Evolutionary conservation across 2,888 invertebrate genomes (phyloP).

Genomic region (Melieria omissa): DNA sequence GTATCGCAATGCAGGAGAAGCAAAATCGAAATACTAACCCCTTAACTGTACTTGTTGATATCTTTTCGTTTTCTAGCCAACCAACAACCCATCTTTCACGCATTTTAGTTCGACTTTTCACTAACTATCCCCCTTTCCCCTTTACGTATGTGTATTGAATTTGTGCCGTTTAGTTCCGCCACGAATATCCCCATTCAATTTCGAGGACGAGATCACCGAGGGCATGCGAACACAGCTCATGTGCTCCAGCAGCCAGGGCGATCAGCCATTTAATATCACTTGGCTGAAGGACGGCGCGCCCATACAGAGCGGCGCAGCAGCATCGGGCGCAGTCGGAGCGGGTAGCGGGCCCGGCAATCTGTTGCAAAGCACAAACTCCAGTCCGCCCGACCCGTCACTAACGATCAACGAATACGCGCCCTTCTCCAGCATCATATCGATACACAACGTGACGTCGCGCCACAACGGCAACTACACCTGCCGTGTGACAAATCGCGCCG

Average conservation of each 20-base stretch:
- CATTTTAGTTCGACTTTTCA: no score
- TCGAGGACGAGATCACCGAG: slow-evolving; percentile 81
- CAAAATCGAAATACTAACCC: no score
- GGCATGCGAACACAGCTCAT: slow-evolving; percentile 81
- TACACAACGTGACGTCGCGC: slow-evolving; percentile 66
- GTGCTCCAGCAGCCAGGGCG: slow-evolving; percentile 71
- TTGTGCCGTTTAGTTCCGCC: slow-evolving; percentile 74
- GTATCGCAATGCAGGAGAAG: no score
- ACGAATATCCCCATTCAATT: slow-evolving; percentile 83
- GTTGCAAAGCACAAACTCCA: slow-evolving; percentile 36
- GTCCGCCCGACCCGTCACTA: slow-evolving; percentile 60
- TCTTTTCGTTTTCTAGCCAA: no score
- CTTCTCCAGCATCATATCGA: slow-evolving; percentile 68
- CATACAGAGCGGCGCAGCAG: slow-evolving; percentile 59
- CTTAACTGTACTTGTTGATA: no score
- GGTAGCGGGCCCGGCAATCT: slow-evolving; percentile 31
- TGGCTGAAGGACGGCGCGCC: slow-evolving; percentile 68
- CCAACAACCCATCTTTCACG: no score
- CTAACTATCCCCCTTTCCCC: no score
- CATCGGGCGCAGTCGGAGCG: slow-evolving; percentile 3
- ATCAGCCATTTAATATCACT: slow-evolving; percentile 70
- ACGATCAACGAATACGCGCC: slow-evolving; percentile 70
- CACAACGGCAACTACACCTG: slow-evolving; percentile 68
- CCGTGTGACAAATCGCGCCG: slow-evolving; percentile 65
- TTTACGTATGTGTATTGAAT: not conserved